These are phyloP conservation scores for Pangasius sanitwongsei DNA, from an alignment of 2,797 vertebrate species.

Conservation along the genomic window DNA sequence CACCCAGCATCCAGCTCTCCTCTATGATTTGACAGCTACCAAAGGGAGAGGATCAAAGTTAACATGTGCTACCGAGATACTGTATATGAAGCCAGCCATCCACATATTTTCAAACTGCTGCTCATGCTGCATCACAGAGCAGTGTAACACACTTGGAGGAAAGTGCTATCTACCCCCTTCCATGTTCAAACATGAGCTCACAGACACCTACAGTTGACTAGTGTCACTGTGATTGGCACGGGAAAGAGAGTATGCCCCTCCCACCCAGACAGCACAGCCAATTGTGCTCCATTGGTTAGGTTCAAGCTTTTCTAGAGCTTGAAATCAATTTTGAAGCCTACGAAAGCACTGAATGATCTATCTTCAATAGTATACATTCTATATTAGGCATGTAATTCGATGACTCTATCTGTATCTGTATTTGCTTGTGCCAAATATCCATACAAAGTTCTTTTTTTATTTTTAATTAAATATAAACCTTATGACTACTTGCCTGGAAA, in stretches of 20 bases:
- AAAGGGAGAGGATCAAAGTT: not conserved
- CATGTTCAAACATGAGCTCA: not conserved
- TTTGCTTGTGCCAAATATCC: not conserved
- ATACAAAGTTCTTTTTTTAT: not conserved
- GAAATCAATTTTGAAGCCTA: not conserved
- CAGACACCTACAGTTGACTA: not conserved
- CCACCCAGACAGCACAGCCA: not conserved
- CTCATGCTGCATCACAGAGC: too few relatives aligned
- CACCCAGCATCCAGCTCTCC: not conserved
- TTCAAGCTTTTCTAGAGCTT: not conserved
- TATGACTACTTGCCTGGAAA: not conserved
- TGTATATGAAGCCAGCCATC: too few relatives aligned
- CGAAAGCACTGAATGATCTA: not conserved
- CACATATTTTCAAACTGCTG: too few relatives aligned
- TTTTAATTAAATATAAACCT: not conserved
- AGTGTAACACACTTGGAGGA: too few relatives aligned
- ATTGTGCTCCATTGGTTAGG: not conserved
- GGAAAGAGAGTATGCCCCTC: not conserved
- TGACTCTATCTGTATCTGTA: not conserved
- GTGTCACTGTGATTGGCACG: not conserved
- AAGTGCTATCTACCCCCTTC: too few relatives aligned
- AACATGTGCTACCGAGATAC: too few relatives aligned
- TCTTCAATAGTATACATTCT: not conserved
- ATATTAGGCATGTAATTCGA: not conserved
- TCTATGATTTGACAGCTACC: not conserved